Evolutionary conservation across 2,888 invertebrate genomes (phyloP), one percentile per base, ranked within the genome.

Genomic region (Patella caerulea): DNA sequence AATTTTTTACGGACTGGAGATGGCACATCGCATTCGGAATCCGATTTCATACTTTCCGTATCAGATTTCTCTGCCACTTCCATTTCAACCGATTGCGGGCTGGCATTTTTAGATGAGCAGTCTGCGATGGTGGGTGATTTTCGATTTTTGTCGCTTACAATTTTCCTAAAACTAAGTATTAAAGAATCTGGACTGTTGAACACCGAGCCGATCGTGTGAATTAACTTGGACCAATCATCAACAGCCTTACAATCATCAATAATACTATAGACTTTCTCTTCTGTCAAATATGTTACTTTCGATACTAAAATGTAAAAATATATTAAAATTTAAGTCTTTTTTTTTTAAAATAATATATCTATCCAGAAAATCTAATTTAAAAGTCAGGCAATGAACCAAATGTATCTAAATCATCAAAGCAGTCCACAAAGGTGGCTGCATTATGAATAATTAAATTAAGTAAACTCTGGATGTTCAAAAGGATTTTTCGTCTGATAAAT

Each of bases 201-300:
- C 0, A 96, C 95, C 90, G 95, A 94, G 0, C 95, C 95, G 55
- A 97, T 91, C 17, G 95, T 95, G 77, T 95, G 93, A 81, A 95
- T 95, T 71, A 97, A 92, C 14, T 94, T 94, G 72, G 95, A 94
- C 88, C 95, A 96, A 77, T 94, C 93, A 83, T 95, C 93, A 70
- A 93, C 94, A 81, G 94, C 92, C 87, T 95, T 93, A 89, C 97
- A 96, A 85, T 94, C 94, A 82, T 95, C 94, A 85, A 97, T 95
- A 79, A 97, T 93, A 83, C 95, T 94, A 87, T 94, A 93, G 75
- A 97, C 93, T 81, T 94, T 94, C 81, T 95, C 94, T 92, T 97
- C 97, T 73, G 96, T 96, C 82, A 97, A 82, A 81, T 81, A 90
- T 29, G 82, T 80, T 17, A 84, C 74, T 73, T 83, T 81, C 74